Evolutionary conservation across 1,140 invertebrate genomes (phyloP).

Genomic region (Hyphantria cunea): DNA sequence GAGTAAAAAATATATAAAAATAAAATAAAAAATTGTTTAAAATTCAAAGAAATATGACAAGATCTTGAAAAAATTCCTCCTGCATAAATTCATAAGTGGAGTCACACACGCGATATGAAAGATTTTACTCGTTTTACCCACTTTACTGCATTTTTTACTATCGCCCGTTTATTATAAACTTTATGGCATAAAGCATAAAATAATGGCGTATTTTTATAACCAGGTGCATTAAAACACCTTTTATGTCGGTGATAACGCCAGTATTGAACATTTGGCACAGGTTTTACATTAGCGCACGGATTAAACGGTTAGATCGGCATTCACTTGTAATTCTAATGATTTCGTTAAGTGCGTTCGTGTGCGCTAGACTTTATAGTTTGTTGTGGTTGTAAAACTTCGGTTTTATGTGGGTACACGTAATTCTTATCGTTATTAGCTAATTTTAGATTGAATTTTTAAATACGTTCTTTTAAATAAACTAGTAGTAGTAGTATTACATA

Average conservation of each 20-base stretch:
- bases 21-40: no score
- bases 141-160: conserved; percentile 54
- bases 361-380: neutral
- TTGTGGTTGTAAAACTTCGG: neutral
- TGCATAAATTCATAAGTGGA: conserved; percentile 19
- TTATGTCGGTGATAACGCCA: conserved; percentile 71
- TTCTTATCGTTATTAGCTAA: neutral
- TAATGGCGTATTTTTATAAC: conserved; percentile 75
- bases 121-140: conserved; percentile 45
- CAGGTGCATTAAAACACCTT: conserved; percentile 73
- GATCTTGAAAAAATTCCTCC: no score
- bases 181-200: conserved; percentile 76
- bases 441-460: neutral
- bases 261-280: conserved; percentile 42
- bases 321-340: conserved; percentile 3
- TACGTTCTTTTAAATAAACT: no score
- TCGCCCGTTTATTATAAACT: conserved; percentile 74
- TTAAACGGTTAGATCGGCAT: conserved; percentile 4
- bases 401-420: neutral
- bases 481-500: no score
- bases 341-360: neutral
- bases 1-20: no score
- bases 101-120: conserved; percentile 55
- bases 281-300: conserved; percentile 18
- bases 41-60: no score